A percentile compares a stretch with the other conserved stretches of the same genome.
Conservation (phyloP, 2,797 vertebrate genomes). For the Myotis pilosus region DNA sequence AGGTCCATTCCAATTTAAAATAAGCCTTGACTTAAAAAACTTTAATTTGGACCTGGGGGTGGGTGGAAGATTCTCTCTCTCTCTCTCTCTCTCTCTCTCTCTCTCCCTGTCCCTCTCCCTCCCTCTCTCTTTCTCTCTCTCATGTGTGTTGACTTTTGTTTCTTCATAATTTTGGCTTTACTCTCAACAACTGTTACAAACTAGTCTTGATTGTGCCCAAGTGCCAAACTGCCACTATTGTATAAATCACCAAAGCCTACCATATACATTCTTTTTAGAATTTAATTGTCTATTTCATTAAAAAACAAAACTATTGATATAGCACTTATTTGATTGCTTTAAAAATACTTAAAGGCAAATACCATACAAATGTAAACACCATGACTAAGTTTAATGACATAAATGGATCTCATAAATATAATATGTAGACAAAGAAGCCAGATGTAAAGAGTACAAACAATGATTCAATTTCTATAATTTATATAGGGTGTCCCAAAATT, state of each 20-base stretch:
- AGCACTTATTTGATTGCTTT: neutral
- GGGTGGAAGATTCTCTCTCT: fast-evolving
- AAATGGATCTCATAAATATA: slow-evolving; percentile 28
- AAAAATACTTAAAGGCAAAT: neutral
- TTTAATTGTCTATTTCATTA: neutral
- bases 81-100: too few relatives aligned
- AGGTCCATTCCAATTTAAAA: neutral
- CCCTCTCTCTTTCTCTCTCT: neutral
- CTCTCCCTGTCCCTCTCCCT: too few relatives aligned
- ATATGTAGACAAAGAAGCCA: slow-evolving; percentile 57
- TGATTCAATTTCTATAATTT: neutral
- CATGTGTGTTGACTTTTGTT: neutral
- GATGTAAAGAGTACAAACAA: neutral
- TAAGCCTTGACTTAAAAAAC: neutral
- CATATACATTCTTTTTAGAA: neutral
- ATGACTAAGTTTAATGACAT: neutral
- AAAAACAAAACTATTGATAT: neutral
- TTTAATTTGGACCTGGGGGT: neutral
- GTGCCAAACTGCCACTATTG: slow-evolving; percentile 57
- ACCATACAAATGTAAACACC: neutral
- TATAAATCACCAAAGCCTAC: neutral
- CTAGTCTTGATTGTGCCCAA: neutral
- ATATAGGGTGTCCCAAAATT: neutral
- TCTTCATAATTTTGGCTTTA: neutral
- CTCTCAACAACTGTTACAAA: neutral